Conservation (phyloP, 2,113 vertebrate species). For the Scalopus aquaticus region DNA sequence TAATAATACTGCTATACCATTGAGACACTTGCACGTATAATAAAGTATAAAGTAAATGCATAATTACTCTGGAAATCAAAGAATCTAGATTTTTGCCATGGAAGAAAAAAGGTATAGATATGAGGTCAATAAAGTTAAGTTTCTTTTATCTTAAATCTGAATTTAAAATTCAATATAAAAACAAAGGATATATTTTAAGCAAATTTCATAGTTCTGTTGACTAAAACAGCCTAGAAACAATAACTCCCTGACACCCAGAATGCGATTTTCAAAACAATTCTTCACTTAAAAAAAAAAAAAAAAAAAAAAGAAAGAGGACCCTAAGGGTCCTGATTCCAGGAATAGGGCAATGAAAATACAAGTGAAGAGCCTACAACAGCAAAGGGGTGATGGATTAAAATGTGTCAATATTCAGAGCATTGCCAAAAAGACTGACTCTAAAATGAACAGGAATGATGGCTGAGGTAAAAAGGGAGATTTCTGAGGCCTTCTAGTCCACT, state of each 20-base stretch:
- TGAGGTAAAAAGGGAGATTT: background rate
- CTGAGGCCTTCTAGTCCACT: background rate
- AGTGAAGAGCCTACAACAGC: background rate
- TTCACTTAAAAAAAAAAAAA: background rate
- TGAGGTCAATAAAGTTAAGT: background rate
- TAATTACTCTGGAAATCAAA: background rate
- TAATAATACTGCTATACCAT: background rate
- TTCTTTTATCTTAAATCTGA: background rate
- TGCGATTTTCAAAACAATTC: background rate
- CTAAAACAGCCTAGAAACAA: background rate
- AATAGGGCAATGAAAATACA: background rate
- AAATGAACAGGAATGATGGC: background rate
- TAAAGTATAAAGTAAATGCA: background rate
- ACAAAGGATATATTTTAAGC: background rate
- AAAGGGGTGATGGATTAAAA: background rate
- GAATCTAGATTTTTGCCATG: background rate
- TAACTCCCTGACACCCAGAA: background rate
- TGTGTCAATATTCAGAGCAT: background rate
- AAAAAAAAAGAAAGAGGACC: background rate
- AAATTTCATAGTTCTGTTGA: background rate
- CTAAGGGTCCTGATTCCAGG: background rate
- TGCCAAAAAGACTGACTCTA: background rate
- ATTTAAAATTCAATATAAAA: background rate
- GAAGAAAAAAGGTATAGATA: background rate
- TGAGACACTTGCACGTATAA: background rate